Percentiles rank a stretch among this genome's conserved stretches.
Evolutionary conservation across 2,113 vertebrate genomes (phyloP).

Genomic region (Tamias sibiricus): DNA sequence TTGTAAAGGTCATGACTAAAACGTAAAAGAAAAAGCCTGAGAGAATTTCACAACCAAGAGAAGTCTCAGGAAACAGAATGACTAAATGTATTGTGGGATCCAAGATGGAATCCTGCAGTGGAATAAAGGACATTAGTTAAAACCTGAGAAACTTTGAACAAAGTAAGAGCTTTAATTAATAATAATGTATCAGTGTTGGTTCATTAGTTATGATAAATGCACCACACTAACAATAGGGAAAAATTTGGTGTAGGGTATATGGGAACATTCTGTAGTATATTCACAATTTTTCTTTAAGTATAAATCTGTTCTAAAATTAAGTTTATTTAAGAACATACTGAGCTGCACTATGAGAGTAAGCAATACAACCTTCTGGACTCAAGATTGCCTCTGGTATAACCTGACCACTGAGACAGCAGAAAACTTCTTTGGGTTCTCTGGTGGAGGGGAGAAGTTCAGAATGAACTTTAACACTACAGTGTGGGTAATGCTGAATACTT

Average conservation of each 20-base stretch:
- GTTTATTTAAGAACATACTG: not conserved
- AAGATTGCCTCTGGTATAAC: not conserved
- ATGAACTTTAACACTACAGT: not conserved
- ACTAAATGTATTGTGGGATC: not conserved
- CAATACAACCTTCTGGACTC: not conserved
- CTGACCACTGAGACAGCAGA: not conserved
- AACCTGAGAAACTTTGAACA: not conserved
- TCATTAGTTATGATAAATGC: not conserved
- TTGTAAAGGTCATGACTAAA: not conserved
- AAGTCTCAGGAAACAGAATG: not conserved
- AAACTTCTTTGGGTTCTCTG: not conserved
- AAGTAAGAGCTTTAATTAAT: not conserved
- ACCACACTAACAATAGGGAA: not conserved
- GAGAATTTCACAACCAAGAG: conserved; percentile 9
- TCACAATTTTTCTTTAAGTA: not conserved
- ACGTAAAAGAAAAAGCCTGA: not conserved
- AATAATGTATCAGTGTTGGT: not conserved
- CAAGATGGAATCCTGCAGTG: not conserved
- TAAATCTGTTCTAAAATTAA: not conserved
- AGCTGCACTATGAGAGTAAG: not conserved
- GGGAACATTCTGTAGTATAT: not conserved
- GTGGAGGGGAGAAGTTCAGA: not conserved
- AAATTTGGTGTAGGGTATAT: not conserved
- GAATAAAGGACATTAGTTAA: not conserved
- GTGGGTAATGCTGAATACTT: not conserved